phyloP scores from a whole-genome alignment of 2,888 invertebrate species.

The Spodoptera littoralis region DNA sequence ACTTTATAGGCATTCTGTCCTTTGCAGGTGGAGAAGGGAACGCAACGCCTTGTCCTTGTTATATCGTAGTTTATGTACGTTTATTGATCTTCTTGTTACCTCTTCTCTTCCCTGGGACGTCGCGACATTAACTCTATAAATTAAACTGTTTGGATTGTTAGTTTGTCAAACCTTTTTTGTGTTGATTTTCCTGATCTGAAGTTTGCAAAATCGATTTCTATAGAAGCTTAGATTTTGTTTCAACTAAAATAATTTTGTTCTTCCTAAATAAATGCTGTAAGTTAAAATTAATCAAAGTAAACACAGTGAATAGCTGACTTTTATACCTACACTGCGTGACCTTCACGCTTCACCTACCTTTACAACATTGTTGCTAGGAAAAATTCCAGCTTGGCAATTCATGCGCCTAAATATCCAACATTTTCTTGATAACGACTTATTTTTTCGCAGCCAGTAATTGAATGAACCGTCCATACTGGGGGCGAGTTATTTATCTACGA shows the following conservation, averaged over 20 bases:
- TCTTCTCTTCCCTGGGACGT: constrained; percentile 6
- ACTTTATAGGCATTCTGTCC: constrained; percentile 12
- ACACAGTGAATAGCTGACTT: background rate
- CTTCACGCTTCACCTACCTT: constrained; percentile 13
- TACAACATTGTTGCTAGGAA: constrained; percentile 14
- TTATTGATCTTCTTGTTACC: constrained; percentile 11
- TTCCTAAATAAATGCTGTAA: background rate
- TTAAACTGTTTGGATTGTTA: too few species aligned
- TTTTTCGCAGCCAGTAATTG: constrained; percentile 41
- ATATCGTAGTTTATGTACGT: constrained; percentile 19
- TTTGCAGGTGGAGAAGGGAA: constrained; percentile 43
- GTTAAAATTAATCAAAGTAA: background rate
- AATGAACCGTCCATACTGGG: constrained; percentile 39
- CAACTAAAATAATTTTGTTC: too few species aligned
- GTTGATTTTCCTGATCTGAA: too few species aligned
- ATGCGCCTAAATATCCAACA: constrained; percentile 16
- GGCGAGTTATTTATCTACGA: constrained; percentile 49
- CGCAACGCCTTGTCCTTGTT: constrained; percentile 39
- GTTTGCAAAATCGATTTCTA: too few species aligned
- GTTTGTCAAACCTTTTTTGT: too few species aligned
- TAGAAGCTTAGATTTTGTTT: too few species aligned
- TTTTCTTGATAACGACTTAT: constrained; percentile 37
- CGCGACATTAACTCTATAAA: constrained; percentile 2
- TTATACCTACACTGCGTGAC: constrained; percentile 12
- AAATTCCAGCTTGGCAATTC: constrained; percentile 13